These are phyloP conservation scores for Archaeoteleia sp. DNA, from an alignment of 2,888 invertebrate species.

Conservation along the genomic window DNA sequence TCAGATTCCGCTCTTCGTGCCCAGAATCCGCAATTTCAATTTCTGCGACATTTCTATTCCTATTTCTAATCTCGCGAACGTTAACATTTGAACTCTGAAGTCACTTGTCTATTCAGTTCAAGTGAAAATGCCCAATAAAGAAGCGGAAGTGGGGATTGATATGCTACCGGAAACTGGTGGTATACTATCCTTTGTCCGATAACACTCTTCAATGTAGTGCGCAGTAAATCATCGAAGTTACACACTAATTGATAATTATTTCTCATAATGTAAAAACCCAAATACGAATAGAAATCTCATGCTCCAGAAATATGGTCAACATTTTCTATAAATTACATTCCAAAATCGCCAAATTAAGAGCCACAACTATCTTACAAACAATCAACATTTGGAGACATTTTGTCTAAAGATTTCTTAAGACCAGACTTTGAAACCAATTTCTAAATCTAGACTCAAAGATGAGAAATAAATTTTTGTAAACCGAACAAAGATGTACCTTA, in stretches of 20 bases:
- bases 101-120: constrained; percentile 20
- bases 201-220: constrained; percentile 38
- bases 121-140: constrained; percentile 50
- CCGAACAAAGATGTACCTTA: too few species aligned
- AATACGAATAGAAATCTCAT: too few species aligned
- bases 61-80: constrained; percentile 15
- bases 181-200: constrained; percentile 63
- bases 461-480: too few species aligned
- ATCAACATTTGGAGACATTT: too few species aligned
- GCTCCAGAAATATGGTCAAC: too few species aligned
- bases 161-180: constrained; percentile 71
- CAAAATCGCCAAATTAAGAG: too few species aligned
- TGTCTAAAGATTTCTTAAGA: too few species aligned
- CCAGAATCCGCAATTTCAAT: constrained; percentile 7
- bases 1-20: constrained; percentile 7
- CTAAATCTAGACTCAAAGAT: too few species aligned
- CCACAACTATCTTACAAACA: too few species aligned
- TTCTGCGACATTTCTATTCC: constrained; percentile 11
- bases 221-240: constrained; percentile 37
- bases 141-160: constrained; percentile 71
- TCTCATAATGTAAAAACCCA: too few species aligned
- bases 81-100: constrained; percentile 11
- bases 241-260: constrained; percentile 31
- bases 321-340: too few species aligned
- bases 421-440: too few species aligned